These are phyloP conservation scores for Lithobates pipiens DNA, from an alignment of 2,797 vertebrate genomes.

Conservation along the genomic window DNA sequence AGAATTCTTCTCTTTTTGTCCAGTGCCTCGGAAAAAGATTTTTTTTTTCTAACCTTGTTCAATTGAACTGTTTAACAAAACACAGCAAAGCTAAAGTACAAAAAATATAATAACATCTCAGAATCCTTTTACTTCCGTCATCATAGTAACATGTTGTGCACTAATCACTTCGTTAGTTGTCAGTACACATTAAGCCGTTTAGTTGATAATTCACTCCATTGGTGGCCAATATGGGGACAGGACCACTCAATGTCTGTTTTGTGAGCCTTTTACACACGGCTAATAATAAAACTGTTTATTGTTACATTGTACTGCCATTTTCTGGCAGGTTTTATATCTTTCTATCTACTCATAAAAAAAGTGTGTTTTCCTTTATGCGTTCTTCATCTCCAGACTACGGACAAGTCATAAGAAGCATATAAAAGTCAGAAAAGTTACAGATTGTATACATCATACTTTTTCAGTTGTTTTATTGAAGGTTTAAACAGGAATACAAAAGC, in stretches of 20 bases:
- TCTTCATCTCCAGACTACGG: neutral
- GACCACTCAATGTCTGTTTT: slow-evolving; percentile 1
- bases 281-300: slow-evolving; percentile 17
- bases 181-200: slow-evolving; percentile 9
- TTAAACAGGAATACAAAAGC: too few relatives aligned
- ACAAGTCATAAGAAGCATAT: neutral
- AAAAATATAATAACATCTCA: slow-evolving; percentile 4
- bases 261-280: neutral
- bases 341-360: neutral
- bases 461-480: neutral
- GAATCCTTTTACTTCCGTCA: neutral
- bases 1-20: neutral
- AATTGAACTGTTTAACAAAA: slow-evolving; percentile 13
- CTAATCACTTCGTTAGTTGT: slow-evolving; percentile 33
- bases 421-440: neutral
- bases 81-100: neutral
- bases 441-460: neutral
- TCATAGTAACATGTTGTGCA: neutral
- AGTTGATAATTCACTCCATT: slow-evolving; percentile 11
- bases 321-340: neutral
- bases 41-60: neutral
- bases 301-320: slow-evolving; percentile 15
- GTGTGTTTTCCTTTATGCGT: neutral
- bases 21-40: neutral
- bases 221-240: slow-evolving; percentile 21